These are phyloP conservation scores for Galbula dea DNA, from an alignment of 2,113 vertebrate genomes.

Conservation along the genomic window DNA sequence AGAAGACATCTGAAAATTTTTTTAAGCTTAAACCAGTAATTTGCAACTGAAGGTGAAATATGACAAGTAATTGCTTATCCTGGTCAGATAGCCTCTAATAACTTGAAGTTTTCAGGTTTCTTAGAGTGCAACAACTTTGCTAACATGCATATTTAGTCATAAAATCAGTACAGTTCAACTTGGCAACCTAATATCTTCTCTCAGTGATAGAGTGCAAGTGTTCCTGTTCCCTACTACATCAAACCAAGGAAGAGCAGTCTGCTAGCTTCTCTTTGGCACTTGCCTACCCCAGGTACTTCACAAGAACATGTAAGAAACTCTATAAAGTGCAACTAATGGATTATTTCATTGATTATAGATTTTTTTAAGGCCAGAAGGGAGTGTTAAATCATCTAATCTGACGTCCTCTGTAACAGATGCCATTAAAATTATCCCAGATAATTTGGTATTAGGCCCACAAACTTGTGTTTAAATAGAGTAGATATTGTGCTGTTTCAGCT, in stretches of 20 bases:
- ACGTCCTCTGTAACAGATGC: not conserved
- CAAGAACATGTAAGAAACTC: not conserved
- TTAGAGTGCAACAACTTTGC: not conserved
- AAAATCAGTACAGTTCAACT: not conserved
- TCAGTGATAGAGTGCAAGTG: not conserved
- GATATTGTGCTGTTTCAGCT: not conserved
- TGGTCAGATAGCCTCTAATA: not conserved
- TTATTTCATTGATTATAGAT: not conserved
- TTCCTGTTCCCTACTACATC: rapidly evolving
- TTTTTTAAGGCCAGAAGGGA: not conserved
- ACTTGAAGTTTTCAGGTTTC: not conserved
- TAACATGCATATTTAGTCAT: not conserved
- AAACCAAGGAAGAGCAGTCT: not conserved
- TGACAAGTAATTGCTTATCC: not conserved
- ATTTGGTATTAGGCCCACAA: not conserved
- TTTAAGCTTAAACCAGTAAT: not conserved
- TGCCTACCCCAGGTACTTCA: not conserved
- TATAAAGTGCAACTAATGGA: not conserved
- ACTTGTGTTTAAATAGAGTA: not conserved
- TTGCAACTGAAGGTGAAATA: not conserved
- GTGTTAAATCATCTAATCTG: not conserved
- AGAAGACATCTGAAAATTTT: not conserved
- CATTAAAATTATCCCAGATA: not conserved
- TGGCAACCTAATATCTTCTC: rapidly evolving
- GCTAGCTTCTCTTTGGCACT: not conserved